Base-by-base conservation (phyloP, 2,888 invertebrate species). In the Tuta absoluta region DNA sequence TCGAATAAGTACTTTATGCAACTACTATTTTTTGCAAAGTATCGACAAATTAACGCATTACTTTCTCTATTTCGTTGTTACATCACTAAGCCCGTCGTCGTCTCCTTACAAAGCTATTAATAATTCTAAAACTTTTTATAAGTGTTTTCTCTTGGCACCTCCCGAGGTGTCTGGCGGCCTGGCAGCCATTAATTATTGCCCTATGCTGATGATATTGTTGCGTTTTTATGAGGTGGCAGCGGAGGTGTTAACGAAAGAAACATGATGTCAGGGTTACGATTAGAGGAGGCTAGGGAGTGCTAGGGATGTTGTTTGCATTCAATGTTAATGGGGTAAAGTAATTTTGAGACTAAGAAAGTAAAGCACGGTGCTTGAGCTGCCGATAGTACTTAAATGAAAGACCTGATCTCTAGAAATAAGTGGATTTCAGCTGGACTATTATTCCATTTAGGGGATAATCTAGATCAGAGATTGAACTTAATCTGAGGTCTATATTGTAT, bases 81-180 rank as follows among this genome's bases (percentile, higher is more conserved):
- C 51, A 58, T 11, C 49, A 11, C 28, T 10, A 71, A 84, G 66
- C 80, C 82, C 73, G 67, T 63, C 73, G 67, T 63, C 76, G 78
- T 79, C 85, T 76, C 71, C 77, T 78, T 76, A 77, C 79, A 77
- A 88, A 89, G 86, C 91, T 90, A 89, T 91, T 91, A 90, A 91
- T 91, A 91, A 89, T 87, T 84, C 80, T 84, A 80, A 85, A 90
- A 89, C 81, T 89, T 90, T 83, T 85, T 85, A 84, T 89, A 88
- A 90, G 86, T 90, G 88, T 87, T 88, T 86, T 81, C 82, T 77
- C 74, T 73, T 79, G 62, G 76, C 83, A 79, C 78, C 74, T 74
- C 75, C 72, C 72, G 75, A 77, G 79, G 75, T 75, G 71, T 67
- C 67, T 65, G 65, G 68, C 69, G 21, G 65, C 77, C 67, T 65